Evolutionary conservation across 2,797 vertebrate genomes (phyloP).

Genomic region (Cygnus olor): DNA sequence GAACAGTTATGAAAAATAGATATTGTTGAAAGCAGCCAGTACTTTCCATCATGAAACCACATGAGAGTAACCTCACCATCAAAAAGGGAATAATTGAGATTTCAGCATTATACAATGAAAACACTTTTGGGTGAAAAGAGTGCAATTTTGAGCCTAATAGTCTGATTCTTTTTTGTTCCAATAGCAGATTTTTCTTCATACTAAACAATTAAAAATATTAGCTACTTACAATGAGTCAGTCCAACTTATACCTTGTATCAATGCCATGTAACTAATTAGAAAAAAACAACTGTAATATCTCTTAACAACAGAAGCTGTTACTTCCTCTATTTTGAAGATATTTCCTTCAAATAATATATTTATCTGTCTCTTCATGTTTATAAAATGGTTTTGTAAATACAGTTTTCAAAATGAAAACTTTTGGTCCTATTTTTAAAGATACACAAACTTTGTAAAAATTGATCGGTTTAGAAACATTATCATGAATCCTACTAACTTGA

Average conservation of each 20-base stretch:
- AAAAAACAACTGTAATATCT: not conserved
- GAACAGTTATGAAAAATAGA: not conserved
- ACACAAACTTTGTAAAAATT: not conserved
- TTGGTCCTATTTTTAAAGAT: not conserved
- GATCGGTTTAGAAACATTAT: not conserved
- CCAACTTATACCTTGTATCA: not conserved
- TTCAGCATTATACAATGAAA: not conserved
- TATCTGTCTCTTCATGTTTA: not conserved
- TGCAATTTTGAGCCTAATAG: not conserved
- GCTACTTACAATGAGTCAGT: not conserved
- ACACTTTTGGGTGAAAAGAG: not conserved
- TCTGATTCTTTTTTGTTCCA: not conserved
- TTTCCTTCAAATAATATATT: not conserved
- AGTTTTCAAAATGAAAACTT: not conserved
- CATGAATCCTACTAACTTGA: not conserved
- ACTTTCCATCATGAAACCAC: not conserved
- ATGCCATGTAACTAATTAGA: not conserved
- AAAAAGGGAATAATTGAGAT: not conserved
- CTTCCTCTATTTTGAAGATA: not conserved
- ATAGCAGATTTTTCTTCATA: not conserved
- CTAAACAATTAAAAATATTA: not conserved
- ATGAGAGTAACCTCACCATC: not conserved
- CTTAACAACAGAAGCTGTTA: not conserved
- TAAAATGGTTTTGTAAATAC: not conserved
- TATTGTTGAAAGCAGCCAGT: not conserved